These are phyloP conservation scores for Trematocara zebra DNA, from an alignment of 2,113 vertebrate genomes.

Conservation along the genomic window DNA sequence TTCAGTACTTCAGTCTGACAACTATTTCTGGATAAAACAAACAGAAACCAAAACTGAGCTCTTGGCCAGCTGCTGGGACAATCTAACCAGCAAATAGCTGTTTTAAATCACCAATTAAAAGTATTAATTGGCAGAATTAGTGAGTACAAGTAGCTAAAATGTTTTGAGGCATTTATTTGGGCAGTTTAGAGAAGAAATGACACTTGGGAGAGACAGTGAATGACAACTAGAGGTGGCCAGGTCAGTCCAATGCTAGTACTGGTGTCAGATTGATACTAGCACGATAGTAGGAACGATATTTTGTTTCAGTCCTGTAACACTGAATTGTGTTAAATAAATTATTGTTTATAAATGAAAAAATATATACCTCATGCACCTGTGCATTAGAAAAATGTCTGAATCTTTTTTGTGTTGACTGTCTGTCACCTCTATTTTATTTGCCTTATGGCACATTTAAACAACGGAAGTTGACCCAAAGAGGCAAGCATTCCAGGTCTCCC, in stretches of 20 bases:
- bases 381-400: neutral
- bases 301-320: neutral
- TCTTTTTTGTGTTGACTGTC: neutral
- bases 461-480: neutral
- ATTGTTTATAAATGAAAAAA: neutral
- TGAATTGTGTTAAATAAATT: neutral
- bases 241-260: neutral
- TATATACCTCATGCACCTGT: neutral
- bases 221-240: neutral
- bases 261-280: neutral
- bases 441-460: neutral
- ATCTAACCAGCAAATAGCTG: neutral
- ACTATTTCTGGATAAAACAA: neutral
- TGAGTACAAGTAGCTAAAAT: neutral
- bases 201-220: neutral
- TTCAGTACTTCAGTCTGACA: neutral
- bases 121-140: neutral
- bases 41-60: neutral
- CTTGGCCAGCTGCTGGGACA: neutral
- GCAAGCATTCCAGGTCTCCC: neutral
- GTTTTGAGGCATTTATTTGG: neutral
- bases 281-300: neutral
- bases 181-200: neutral
- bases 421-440: neutral
- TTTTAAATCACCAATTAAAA: neutral